Conservation (phyloP, 2,113 vertebrate species). For the Pteruthius melanotis region DNA sequence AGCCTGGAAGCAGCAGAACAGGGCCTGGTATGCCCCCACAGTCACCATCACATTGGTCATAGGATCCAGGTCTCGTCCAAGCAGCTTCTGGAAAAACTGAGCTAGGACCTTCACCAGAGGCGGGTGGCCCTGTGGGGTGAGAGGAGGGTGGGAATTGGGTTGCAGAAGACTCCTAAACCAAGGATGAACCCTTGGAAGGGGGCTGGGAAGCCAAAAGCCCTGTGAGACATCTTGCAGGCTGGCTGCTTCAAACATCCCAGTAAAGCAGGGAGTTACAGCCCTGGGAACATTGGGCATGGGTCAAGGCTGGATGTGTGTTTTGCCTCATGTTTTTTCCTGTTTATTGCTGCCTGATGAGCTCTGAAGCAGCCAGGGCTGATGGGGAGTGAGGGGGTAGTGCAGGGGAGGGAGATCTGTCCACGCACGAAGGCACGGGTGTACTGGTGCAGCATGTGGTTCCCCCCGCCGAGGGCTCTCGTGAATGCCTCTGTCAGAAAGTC, state of each 20-base stretch:
- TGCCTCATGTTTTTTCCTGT: neutral
- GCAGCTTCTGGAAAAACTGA: constrained; percentile 81
- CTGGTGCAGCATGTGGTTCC: constrained; percentile 83
- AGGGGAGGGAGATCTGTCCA: neutral
- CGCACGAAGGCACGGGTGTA: constrained; percentile 91
- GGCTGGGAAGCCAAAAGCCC: neutral
- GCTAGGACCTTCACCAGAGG: constrained; percentile 84
- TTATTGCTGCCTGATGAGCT: neutral
- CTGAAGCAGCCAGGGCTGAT: neutral
- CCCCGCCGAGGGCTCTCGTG: constrained; percentile 61
- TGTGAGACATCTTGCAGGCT: neutral
- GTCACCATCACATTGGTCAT: constrained; percentile 87
- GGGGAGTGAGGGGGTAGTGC: neutral
- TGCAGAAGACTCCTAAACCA: neutral
- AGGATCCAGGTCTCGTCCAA: constrained; percentile 82
- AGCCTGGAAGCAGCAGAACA: constrained; percentile 90
- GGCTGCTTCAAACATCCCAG: neutral
- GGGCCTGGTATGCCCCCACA: constrained; percentile 89
- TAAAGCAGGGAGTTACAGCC: neutral
- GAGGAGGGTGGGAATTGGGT: neutral
- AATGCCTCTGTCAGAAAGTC: constrained; percentile 83
- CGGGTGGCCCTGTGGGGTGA: constrained; percentile 82
- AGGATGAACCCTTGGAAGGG: neutral
- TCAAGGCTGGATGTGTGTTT: neutral
- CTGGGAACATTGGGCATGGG: rapidly evolving